Base-by-base conservation (phyloP, 2,113 vertebrate species). In the Acrocephalus arundinaceus region DNA sequence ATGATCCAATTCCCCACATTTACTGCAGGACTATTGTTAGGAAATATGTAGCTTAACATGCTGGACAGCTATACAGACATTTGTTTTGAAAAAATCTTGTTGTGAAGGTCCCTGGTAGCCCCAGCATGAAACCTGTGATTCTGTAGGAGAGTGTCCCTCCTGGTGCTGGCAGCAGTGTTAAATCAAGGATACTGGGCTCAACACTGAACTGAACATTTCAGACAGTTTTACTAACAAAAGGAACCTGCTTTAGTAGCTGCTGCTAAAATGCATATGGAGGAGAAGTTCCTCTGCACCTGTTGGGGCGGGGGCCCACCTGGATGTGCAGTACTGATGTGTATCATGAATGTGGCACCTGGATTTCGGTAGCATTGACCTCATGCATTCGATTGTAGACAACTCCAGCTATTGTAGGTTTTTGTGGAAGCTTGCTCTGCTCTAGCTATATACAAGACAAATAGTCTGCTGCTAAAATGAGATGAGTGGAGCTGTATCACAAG, bases 381-480 rank as follows among this genome's bases (percentile, higher is more conserved):
- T 62, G 21, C 9, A 2, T 73, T 71, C 0, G 0, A 27, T 37
- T 83, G 37, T 24, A 37, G n/a, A 15, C 13, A 8, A 51, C 35
- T 85, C 31, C 19, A 55, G 41, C 25, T 84, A 66, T 67, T 73
- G n/a, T 13, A 79, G 37, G 19, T 7, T 92, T 85, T 83, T 72
- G 35, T 65, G 63, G 55, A 81, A 63, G 16, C 33, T 83, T 2
- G 0, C 20, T 86, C 55, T 74, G 33, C 31, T 74, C 27, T 77
- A 74, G 24, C 75, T 83, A 58, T 14, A 15, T 19, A 7, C 9
- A 68, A 92, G 89, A 79, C 54, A 65, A 89, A 72, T 41, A 87
- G 10, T 33, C 49, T 93, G 87, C 84, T 87, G 67, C 73, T 91
- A 49, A 91, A 90, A 81, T 61, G 68, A 93, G 70, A 78, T 41